phyloP scores from a whole-genome alignment of 2,888 invertebrate species.

The Lordiphosa fenestrarum region DNA sequence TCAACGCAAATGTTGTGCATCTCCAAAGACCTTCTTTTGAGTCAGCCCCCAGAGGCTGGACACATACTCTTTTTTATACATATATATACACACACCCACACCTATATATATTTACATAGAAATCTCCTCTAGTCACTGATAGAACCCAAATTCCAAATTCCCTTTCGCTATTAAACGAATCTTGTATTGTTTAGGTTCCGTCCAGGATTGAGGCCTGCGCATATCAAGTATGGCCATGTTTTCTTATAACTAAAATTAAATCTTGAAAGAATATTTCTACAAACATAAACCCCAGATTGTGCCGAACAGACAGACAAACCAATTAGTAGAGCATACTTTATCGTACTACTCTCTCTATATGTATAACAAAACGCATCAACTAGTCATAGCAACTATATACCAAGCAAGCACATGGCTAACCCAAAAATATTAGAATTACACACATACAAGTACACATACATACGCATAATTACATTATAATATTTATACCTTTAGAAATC shows the following conservation, averaged over 20 bases:
- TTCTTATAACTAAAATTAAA: conserved; percentile 16
- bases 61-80: conserved; percentile 19
- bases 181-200: conserved; percentile 56
- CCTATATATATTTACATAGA: conserved; percentile 13
- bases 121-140: conserved; percentile 27
- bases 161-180: conserved; percentile 20
- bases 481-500: conserved; percentile 12
- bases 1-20: conserved; percentile 44
- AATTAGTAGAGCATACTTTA: conserved; percentile 11
- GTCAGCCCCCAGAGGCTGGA: conserved; percentile 20
- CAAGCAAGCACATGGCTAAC: conserved; percentile 18
- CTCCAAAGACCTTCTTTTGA: conserved; percentile 23
- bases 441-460: conserved; percentile 14
- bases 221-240: conserved; percentile 11
- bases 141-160: conserved; percentile 15
- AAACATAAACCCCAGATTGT: conserved; percentile 55
- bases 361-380: conserved; percentile 52
- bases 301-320: conserved; percentile 42
- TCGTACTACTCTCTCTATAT: too few species aligned
- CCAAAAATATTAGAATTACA: conserved; percentile 22
- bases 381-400: conserved; percentile 48
- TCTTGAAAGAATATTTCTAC: conserved; percentile 15
- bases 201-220: conserved; percentile 43
- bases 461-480: conserved; percentile 14
- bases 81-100: conserved; percentile 1